Base-by-base conservation (phyloP, 2,113 vertebrate species). In the Epinephelus cyanopodus region DNA sequence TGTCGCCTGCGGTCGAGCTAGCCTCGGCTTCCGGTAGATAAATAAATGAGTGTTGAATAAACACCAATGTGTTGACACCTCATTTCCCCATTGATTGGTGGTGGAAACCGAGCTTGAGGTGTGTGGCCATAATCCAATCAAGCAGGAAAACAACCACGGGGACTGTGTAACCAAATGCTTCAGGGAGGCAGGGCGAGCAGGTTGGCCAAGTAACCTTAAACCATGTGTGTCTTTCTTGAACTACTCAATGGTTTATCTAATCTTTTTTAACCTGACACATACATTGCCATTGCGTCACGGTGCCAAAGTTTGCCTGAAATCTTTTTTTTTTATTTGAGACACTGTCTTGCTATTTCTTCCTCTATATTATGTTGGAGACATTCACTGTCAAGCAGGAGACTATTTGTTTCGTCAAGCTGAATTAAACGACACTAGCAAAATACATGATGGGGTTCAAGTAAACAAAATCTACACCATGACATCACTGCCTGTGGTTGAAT, bases 111-210 rank as follows among this genome's bases (percentile, higher is more conserved):
- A 84, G 91, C 78, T 90, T 78, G 79, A 93, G 93, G 94, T 95
- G 93, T 95, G 95, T 95, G 95, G 95, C 90, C 94, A 91, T 95
- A 94, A 95, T 96, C 95, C 93, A 92, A 92, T 96, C 91, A 95
- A 76, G 77, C 75, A 90, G 70, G 81, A 94, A 92, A 94, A 92
- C 94, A 95, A 91, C 87, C 83, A 50, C n/a, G 65, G 84, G 83
- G 67, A 80, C 82, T 92, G 68, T 93, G 86, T 90, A 87, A 91
- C 84, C 77, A 87, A 91, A 89, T 85, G 76, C 87, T 86, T 65
- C 39, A 74, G 63, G 70, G 57, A 18, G 66, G 72, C 73, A 81
- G 56, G 58, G 39, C 13, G 14, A 71, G 85, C 74, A 67, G 58
- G 77, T 77, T 72, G 61, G 57, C 23, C 67, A 60, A 62, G 47